Evolutionary conservation across 2,797 vertebrate species (phyloP), one percentile per base, ranked within the genome.

Genomic region (Anguilla anguilla): DNA sequence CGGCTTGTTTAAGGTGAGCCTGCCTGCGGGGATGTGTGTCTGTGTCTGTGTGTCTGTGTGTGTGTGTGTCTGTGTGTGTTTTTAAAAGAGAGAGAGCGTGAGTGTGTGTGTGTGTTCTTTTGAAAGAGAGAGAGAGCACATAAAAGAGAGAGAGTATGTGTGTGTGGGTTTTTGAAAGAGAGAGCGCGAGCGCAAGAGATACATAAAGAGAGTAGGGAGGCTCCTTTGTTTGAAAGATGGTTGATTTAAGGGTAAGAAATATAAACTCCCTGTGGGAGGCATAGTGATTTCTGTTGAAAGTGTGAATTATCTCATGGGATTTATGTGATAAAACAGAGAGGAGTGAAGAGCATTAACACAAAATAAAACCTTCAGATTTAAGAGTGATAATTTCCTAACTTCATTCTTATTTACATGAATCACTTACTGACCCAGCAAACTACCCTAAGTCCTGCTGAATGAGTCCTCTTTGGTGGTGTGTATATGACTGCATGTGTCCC

Each of bases 1-100:
- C 88, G 92, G 90, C 90, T 90, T 98, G 89, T 91, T 94, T 94
- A 97, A 98, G 97, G 99, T 99, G 96, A 98, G 69, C 31, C 7
- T 82, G 17, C 25, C 13, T 82, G 43, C 46, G 0, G 28, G 69
- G 7, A 4, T 39, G 69, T 17, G 31, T 74, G 69, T 31, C 10
- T 35, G 3, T 13, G 77, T 19, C 17, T 43, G 39, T 81, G 6
- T n/a, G 19, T 82, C 79, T 28, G 15, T 77, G 35, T 39, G 89
- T 86, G 55, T 28, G 25, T 86, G 74, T 91, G 79, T 69, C 3
- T 35, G 39, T 17, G 19, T 35, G 74, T 57, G 53, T 69, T 64
- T 74, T 17, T 86, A 72, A 81, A 77, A 55, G 55, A 39, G 39
- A 39, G 39, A 39, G 39, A 39, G 35, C 49, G 35, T 86, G 46